Evolutionary conservation across 2,797 vertebrate species (phyloP).

Genomic region (Champsocephalus gunnari): DNA sequence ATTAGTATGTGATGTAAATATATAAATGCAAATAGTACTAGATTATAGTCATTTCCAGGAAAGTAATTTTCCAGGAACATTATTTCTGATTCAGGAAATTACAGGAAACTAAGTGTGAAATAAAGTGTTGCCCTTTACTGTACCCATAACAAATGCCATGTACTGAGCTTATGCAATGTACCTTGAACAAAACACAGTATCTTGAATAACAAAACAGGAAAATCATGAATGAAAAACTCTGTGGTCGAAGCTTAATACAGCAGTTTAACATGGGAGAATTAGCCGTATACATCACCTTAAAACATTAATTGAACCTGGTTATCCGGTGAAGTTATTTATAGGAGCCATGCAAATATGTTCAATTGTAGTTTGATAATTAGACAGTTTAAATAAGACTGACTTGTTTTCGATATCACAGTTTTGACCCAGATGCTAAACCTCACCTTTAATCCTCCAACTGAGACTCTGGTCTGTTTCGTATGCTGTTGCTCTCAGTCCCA

Average conservation of each 20-base stretch:
- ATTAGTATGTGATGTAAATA: not conserved
- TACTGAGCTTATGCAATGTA: not conserved
- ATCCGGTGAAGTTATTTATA: not conserved
- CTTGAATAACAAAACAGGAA: not conserved
- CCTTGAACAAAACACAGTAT: not conserved
- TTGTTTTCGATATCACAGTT: constrained; percentile 10
- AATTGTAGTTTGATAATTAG: constrained; percentile 22
- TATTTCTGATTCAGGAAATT: not conserved
- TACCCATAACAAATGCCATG: not conserved
- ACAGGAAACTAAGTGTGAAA: not conserved
- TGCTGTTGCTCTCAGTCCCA: constrained; percentile 25
- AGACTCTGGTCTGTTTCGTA: constrained; percentile 37
- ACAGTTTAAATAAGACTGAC: constrained; percentile 5
- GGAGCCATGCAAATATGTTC: not conserved
- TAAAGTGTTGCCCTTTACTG: not conserved
- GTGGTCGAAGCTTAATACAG: not conserved
- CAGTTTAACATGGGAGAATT: not conserved
- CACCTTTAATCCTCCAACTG: constrained; percentile 29
- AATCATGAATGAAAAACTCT: not conserved
- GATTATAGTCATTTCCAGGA: not conserved
- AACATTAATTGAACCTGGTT: not conserved
- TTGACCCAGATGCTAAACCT: constrained; percentile 17
- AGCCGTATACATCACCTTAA: not conserved
- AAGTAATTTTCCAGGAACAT: not conserved
- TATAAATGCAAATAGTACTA: not conserved